Evolutionary conservation across 2,113 vertebrate genomes (phyloP).

Genomic region (Himantopus leucocephalus): DNA sequence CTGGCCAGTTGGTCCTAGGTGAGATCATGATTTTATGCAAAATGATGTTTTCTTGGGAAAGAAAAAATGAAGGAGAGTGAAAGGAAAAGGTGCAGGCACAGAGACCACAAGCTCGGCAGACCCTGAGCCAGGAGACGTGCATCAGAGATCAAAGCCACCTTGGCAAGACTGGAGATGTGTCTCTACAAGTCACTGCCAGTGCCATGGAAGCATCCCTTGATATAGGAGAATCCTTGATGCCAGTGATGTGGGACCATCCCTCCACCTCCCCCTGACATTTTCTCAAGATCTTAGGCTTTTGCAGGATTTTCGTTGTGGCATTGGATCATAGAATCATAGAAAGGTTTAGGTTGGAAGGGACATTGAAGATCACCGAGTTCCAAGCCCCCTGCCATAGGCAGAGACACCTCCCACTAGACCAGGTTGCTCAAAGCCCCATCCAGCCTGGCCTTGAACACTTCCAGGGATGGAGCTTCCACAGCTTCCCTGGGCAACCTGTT

Average conservation of each 20-base stretch:
- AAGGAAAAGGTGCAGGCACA: background rate
- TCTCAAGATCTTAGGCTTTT: background rate
- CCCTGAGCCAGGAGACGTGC: background rate
- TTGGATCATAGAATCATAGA: too few species aligned
- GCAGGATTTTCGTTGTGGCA: background rate
- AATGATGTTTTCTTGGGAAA: background rate
- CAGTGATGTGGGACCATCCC: accelerated
- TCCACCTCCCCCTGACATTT: background rate
- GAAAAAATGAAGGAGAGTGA: background rate
- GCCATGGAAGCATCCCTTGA: background rate
- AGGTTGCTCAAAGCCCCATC: too few species aligned
- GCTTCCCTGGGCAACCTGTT: too few species aligned
- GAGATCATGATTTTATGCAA: background rate
- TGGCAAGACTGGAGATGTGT: background rate
- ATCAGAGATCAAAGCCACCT: background rate
- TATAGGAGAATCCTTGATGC: background rate
- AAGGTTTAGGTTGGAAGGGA: too few species aligned
- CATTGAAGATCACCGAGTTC: too few species aligned
- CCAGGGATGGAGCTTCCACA: too few species aligned
- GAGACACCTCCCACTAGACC: too few species aligned
- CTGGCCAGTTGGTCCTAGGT: background rate
- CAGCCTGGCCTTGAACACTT: too few species aligned
- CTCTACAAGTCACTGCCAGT: accelerated
- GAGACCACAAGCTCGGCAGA: background rate
- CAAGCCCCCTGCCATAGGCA: too few species aligned